A percentile compares a stretch with the other conserved stretches of the same genome.
Evolutionary conservation across 2,888 invertebrate species (phyloP).

Genomic region (Helicoverpa assulta): DNA sequence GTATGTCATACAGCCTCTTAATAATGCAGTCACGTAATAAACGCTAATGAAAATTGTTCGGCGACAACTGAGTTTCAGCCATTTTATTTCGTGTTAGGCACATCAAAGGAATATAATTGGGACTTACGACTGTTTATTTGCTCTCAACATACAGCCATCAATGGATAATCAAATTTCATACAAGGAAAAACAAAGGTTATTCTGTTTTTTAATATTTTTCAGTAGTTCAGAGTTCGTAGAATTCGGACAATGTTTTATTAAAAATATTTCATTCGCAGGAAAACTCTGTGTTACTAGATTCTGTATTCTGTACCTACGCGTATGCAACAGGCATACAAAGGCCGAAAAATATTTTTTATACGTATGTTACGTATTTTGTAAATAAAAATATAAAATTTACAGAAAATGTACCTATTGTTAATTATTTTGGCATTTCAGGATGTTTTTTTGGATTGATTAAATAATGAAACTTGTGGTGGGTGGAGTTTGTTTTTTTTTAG

Average conservation of each 20-base stretch:
- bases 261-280: neutral
- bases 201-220: constrained; percentile 14
- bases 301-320: no score
- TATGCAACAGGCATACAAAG: neutral
- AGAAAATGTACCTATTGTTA: no score
- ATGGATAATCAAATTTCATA: constrained; percentile 37
- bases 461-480: no score
- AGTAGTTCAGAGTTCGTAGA: neutral
- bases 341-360: neutral
- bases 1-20: constrained; percentile 73
- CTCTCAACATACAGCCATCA: constrained; percentile 31
- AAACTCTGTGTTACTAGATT: neutral
- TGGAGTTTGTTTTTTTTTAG: no score
- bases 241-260: neutral
- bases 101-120: constrained; percentile 76
- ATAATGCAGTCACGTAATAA: constrained; percentile 85
- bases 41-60: constrained; percentile 87
- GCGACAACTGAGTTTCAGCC: constrained; percentile 81
- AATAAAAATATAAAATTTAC: neutral
- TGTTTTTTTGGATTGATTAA: no score
- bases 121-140: constrained; percentile 59
- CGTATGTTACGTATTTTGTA: neutral
- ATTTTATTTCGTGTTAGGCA: constrained; percentile 80
- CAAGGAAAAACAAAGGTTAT: constrained; percentile 16
- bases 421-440: no score